Base-by-base conservation (phyloP, 1,140 invertebrate genomes). In the Cryptotermes secundus region DNA sequence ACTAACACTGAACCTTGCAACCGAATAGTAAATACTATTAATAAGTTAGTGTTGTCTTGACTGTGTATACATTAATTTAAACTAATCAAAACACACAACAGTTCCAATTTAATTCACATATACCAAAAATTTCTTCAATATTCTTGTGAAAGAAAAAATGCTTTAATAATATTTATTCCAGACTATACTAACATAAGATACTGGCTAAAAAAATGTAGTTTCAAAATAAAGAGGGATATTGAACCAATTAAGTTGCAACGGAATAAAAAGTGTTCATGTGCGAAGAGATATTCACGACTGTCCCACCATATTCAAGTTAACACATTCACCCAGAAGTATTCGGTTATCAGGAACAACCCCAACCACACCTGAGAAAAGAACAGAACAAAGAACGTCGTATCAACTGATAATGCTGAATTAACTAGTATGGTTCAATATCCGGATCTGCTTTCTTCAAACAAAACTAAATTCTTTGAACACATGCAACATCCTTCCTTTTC, bases 321-420 rank as follows among this genome's bases (percentile, higher is more conserved):
- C 87, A 86, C 89, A 90, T 87, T 90, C 89, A 85, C 89, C 88
- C 84, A 90, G 89, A 83, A 89, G 87, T 85, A 90, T 88, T 83
- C 89, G 86, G 86, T 90, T 90, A 86, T 90, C 89, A 86, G 89
- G 83, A 49, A 90, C 87, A 83, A 90, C 87, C 86, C 89, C 87
- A 87, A 90, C 88, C 83, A 90, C 87, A 89, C 89, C 88, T 87
- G 88, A 87, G 88, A 86, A 85, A 87, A 84, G 86, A 86, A 84
- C 80, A 86, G 83, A 83, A 86, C 80, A 79, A 87, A 85, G 82
- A 85, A 87, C 86, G 80, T 81, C 81, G 45, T 81, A 42, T 81
- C 59, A 72, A 72, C 59, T n/a, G n/a, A 72, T n/a, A 72, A n/a
- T n/a, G 59, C 12, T 49, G 3, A 49, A 14, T 49, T 22, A 49